Evolutionary conservation across 1,140 invertebrate species (phyloP).

Genomic region (Phymastichus coffea): DNA sequence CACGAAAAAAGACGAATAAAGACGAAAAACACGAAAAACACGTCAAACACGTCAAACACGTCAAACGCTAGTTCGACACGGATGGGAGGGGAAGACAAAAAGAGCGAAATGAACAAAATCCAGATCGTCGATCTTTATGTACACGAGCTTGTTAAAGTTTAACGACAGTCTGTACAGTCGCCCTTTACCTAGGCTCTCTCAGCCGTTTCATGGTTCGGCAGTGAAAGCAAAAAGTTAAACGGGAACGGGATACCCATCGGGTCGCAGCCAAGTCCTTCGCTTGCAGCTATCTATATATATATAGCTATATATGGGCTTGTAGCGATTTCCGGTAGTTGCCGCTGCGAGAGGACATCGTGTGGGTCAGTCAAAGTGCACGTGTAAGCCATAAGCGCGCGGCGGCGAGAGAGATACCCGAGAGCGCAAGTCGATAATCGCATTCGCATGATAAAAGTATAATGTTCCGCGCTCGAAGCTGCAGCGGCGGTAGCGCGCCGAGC

Average conservation of each 20-base stretch:
- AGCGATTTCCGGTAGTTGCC: background rate
- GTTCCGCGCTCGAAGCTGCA: no score
- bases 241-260: constrained; percentile 4
- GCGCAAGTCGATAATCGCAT: background rate
- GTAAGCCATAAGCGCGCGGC: background rate
- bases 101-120: constrained; percentile 23
- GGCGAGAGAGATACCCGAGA: background rate
- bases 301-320: background rate
- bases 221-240: constrained; percentile 26
- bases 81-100: background rate
- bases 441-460: constrained; percentile 18
- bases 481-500: no score
- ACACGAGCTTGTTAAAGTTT: constrained; percentile 25
- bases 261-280: background rate
- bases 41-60: no score
- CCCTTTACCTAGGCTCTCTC: background rate
- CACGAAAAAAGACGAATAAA: background rate
- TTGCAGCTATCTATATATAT: background rate
- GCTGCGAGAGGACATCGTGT: constrained; percentile 1
- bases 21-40: no score
- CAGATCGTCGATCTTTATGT: constrained; percentile 9
- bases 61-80: background rate
- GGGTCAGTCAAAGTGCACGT: background rate
- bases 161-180: constrained; percentile 8
- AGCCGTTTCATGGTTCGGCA: background rate